A percentile compares a stretch with the other conserved stretches of the same genome.
These are phyloP conservation scores for Carlito syrichta DNA, from an alignment of 2,113 vertebrate species.

Conservation along the genomic window DNA sequence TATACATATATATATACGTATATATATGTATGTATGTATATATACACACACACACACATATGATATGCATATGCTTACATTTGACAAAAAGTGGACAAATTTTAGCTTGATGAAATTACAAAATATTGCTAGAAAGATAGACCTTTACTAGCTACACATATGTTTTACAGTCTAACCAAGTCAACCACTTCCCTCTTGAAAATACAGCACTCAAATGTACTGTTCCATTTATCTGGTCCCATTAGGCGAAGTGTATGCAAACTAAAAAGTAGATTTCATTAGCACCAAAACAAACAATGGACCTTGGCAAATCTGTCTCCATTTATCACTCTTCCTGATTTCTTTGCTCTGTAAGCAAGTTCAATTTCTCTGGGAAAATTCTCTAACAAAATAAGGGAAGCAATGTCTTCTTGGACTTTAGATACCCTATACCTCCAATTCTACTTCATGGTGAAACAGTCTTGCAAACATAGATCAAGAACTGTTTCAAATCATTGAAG, in stretches of 20 bases:
- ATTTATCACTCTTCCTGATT: neutral
- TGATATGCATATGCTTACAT: neutral
- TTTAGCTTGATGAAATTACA: neutral
- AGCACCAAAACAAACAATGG: neutral
- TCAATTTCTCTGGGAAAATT: neutral
- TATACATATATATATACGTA: fast-evolving
- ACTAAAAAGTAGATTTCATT: neutral
- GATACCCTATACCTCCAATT: neutral
- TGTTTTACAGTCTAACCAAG: neutral
- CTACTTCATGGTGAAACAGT: neutral
- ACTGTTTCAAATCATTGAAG: neutral
- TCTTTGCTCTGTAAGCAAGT: neutral
- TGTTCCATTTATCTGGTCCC: neutral
- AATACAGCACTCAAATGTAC: neutral
- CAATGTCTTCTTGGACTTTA: neutral
- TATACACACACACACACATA: neutral
- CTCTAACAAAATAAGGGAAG: neutral
- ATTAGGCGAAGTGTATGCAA: neutral
- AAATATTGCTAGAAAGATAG: neutral
- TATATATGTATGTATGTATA: too few relatives aligned
- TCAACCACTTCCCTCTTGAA: neutral
- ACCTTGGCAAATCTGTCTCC: neutral
- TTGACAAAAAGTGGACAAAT: neutral
- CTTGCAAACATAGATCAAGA: neutral
- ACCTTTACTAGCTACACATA: fast-evolving